Base-by-base conservation (phyloP, 1,140 invertebrate genomes). In the Cyclargus thomasi region DNA sequence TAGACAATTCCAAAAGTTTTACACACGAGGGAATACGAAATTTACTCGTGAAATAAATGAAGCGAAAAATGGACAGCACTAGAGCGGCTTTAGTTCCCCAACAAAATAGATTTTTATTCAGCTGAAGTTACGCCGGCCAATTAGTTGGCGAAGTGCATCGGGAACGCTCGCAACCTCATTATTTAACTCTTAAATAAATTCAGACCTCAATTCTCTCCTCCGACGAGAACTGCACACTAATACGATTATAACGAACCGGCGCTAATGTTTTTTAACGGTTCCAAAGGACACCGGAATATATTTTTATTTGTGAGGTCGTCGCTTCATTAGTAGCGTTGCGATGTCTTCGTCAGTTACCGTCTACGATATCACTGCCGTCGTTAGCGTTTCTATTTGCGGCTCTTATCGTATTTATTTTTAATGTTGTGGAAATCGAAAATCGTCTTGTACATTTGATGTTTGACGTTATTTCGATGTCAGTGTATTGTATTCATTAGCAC, bases 91-190 rank as follows among this genome's bases (percentile, higher is more conserved):
- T 63, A 76, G 70, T 67, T 67, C 57, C 70, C 73, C 75, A 77
- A 71, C 73, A 57, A 78, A 79, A 82, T 77, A 69, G 75, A 82
- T 81, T 82, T 81, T 81, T 79, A 82, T 81, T 79, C 79, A 72
- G 74, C 72, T 75, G 70, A 73, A 77, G 80, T 79, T 80, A 72
- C 74, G 68, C 68, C 63, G 72, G 74, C 80, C 80, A 82, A 82
- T 82, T 80, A 80, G 80, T 79, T 74, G 72, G 72, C 67, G 72
- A 77, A 80, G 72, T 79, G 78, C 80, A 82, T 78, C 71, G 70
- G 76, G 77, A 80, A 82, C 77, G 74, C 74, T 79, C 73, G 68
- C 67, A 72, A 74, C 73, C 75, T 79, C 77, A 81, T 78, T 80
- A 81, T 74, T 73, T 65, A 72, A 69, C 76, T 71, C 74, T 77